Conservation (phyloP, 2,113 vertebrate genomes). For the Naja naja region DNA sequence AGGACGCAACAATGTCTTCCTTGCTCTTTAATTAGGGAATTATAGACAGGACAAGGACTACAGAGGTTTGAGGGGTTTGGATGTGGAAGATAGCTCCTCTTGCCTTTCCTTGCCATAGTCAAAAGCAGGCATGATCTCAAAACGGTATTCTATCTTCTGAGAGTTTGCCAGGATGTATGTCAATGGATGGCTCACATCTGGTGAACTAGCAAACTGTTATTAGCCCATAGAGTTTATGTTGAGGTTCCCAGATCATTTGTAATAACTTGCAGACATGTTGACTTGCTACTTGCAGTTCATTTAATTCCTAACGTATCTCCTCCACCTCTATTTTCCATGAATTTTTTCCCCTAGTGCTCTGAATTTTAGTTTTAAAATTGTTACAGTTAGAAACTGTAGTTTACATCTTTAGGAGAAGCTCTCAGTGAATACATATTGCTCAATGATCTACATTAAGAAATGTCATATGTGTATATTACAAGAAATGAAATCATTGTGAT, state of each 20-base stretch:
- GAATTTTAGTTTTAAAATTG: not conserved
- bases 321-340: not conserved
- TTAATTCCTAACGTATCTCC: not conserved
- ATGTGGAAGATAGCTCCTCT: not conserved
- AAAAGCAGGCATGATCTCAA: not conserved
- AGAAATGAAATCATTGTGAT: not conserved
- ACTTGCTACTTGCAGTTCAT: not conserved
- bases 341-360: not conserved
- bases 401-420: not conserved
- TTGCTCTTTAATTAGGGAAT: not conserved
- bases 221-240: not conserved
- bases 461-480: not conserved
- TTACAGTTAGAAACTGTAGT: not conserved
- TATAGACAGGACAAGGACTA: not conserved
- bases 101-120: not conserved
- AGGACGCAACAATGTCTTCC: not conserved
- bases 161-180: not conserved
- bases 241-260: not conserved
- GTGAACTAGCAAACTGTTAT: not conserved
- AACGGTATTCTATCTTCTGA: not conserved
- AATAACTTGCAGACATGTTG: not conserved
- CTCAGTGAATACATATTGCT: slow-evolving; percentile 18
- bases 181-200: not conserved
- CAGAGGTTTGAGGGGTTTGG: not conserved
- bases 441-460: not conserved